These are phyloP conservation scores for Euproctis similis DNA, from an alignment of 2,888 invertebrate genomes.

Conservation along the genomic window DNA sequence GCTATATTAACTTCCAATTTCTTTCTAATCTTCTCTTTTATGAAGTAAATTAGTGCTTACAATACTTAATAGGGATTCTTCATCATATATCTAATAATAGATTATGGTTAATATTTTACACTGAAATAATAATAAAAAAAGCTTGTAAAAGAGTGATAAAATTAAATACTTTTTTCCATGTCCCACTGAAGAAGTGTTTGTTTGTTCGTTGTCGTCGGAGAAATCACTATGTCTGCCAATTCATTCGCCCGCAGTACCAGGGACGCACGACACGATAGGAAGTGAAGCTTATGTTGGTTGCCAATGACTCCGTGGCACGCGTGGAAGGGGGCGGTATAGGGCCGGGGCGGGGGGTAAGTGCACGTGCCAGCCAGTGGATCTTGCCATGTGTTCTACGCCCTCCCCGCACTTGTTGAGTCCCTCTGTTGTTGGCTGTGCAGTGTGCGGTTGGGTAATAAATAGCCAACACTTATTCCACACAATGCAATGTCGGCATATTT, in stretches of 20 bases:
- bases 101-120: too few species aligned
- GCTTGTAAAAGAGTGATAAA: too few species aligned
- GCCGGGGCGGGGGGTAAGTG: constrained; percentile 29
- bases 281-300: constrained; percentile 39
- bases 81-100: too few species aligned
- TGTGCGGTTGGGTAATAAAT: not conserved
- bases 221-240: constrained; percentile 69
- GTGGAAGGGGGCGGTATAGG: constrained; percentile 21
- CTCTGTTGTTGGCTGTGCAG: constrained; percentile 15
- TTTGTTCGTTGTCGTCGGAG: constrained; percentile 30
- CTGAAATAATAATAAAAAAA: too few species aligned
- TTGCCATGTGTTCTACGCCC: constrained; percentile 56
- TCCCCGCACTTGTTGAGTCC: constrained; percentile 65
- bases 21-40: too few species aligned
- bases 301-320: constrained; percentile 33
- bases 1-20: too few species aligned
- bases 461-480: too few species aligned
- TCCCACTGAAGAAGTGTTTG: too few species aligned
- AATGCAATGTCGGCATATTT: too few species aligned
- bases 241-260: constrained; percentile 56
- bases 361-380: constrained; percentile 63
- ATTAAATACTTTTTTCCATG: too few species aligned
- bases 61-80: too few species aligned
- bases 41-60: too few species aligned
- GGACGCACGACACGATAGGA: constrained; percentile 42